phyloP scores from a whole-genome alignment of 2,888 invertebrate species.

The Branchipolynoe longqiensis region DNA sequence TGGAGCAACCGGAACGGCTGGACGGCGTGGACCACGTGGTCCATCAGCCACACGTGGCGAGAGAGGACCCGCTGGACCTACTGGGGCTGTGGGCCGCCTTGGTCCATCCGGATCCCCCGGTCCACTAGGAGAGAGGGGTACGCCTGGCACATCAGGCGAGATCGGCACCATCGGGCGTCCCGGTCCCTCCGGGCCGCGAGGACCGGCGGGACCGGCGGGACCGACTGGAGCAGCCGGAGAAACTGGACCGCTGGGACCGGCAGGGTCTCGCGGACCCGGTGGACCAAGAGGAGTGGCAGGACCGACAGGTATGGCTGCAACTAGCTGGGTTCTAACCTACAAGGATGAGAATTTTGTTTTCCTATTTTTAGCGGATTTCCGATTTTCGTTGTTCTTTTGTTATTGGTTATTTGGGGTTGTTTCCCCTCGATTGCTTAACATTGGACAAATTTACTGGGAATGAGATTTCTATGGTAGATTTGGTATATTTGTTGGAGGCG shows the following conservation, averaged over 20 bases:
- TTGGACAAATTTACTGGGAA: no score
- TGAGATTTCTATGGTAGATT: no score
- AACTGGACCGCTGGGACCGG: slow-evolving; percentile 20
- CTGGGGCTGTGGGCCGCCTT: slow-evolving; percentile 41
- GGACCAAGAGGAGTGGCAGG: slow-evolving; percentile 54
- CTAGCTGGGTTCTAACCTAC: neutral
- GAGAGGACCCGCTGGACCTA: neutral
- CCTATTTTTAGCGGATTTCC: no score
- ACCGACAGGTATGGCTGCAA: no score
- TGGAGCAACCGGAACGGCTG: slow-evolving; percentile 56
- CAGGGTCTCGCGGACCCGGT: slow-evolving; percentile 59
- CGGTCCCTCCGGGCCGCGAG: slow-evolving; percentile 32
- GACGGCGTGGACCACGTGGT: slow-evolving; percentile 56
- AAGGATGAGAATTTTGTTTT: neutral
- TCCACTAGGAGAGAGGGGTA: slow-evolving; percentile 63
- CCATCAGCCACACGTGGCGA: neutral
- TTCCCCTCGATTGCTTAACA: no score
- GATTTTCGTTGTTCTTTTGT: no score
- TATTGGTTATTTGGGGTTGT: no score
- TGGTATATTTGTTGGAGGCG: no score
- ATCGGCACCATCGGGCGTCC: neutral
- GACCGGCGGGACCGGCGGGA: slow-evolving; percentile 39
- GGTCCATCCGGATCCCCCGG: slow-evolving; percentile 61
- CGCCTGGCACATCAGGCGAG: slow-evolving; percentile 57
- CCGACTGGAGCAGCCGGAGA: slow-evolving; percentile 59